Base-by-base conservation (phyloP, 2,797 vertebrate species). In the Euphonia xanthogaster region DNA sequence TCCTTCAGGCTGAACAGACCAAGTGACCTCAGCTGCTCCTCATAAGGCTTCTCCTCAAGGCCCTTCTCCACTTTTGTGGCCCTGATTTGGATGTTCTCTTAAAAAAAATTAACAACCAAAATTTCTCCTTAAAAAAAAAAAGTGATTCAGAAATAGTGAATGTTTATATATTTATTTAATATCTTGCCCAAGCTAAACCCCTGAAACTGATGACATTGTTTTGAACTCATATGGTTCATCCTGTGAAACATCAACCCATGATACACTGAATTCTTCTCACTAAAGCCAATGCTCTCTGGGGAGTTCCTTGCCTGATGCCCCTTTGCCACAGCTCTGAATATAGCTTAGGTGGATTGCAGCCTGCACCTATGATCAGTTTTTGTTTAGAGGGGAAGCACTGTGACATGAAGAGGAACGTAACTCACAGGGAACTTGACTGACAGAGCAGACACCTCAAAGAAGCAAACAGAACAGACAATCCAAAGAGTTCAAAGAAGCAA, bases 201-300 rank as follows among this genome's bases (percentile, higher is more conserved):
- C 7, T 19, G 8, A 62, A 33, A 48, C 7, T 25, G 40, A 31
- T 62, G n/a, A 27, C 0, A 0, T 18, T 74, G 31, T 22, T 78
- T 72, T 74, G 60, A 76, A 44, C 22, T 77, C 40, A 51, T 2
- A 0, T 39, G 4, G 3, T 85, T 80, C 0, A 0, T 73, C 53
- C 48, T 83, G 40, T 90, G 63, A 77, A 77, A 60, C 19, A 55
- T n/a, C 39, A 48, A n/a, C 9, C 4, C 8, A 3, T 5, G 23
- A 58, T 67, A 51, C 2, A 1, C 12, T 63, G 55, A 88, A 53
- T 63, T 83, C 35, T 86, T 12, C 9, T 20, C 33, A 17, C 10
- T 45, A 27, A 51, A 61, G 24, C 10, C 61, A 39, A 11, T 35
- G 6, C 12, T 83, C 16, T 37, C 23, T 65, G 27, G 4, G 30